These are phyloP conservation scores for Hirundo rustica DNA, from an alignment of 2,797 vertebrate genomes.

Conservation along the genomic window DNA sequence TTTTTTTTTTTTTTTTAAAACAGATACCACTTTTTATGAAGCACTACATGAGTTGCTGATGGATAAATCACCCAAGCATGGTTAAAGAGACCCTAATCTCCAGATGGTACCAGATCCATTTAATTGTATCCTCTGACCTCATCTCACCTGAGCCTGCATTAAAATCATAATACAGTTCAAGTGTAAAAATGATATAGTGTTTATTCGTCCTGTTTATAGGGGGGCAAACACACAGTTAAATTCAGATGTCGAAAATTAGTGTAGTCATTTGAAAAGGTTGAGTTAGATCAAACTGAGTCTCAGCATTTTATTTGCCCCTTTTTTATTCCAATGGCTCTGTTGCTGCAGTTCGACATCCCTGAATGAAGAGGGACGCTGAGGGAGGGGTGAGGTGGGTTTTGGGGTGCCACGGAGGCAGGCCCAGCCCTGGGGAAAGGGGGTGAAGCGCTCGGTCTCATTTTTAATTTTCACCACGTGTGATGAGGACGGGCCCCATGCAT, in stretches of 20 bases:
- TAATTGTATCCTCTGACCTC: constrained; percentile 98
- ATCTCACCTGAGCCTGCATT: constrained; percentile 96
- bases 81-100: constrained; percentile 93
- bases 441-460: background rate
- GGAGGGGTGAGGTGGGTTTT: background rate
- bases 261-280: constrained; percentile 81
- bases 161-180: constrained; percentile 98
- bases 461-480: background rate
- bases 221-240: constrained; percentile 88
- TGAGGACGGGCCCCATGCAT: background rate
- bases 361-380: constrained; percentile 7
- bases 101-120: constrained; percentile 96
- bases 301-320: constrained; percentile 61
- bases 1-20: constrained; percentile 83
- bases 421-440: background rate
- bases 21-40: constrained; percentile 95
- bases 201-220: constrained; percentile 97
- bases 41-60: constrained; percentile 97
- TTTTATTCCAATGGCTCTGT: constrained; percentile 50
- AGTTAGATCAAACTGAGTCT: constrained; percentile 72
- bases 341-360: background rate
- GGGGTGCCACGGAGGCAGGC: background rate
- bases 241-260: constrained; percentile 77
- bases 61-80: constrained; percentile 99
- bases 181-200: constrained; percentile 99